Percentiles rank a stretch among this genome's conserved stretches.
Conservation (phyloP, 2,797 vertebrate species). For the Aselliscus stoliczkanus region DNA sequence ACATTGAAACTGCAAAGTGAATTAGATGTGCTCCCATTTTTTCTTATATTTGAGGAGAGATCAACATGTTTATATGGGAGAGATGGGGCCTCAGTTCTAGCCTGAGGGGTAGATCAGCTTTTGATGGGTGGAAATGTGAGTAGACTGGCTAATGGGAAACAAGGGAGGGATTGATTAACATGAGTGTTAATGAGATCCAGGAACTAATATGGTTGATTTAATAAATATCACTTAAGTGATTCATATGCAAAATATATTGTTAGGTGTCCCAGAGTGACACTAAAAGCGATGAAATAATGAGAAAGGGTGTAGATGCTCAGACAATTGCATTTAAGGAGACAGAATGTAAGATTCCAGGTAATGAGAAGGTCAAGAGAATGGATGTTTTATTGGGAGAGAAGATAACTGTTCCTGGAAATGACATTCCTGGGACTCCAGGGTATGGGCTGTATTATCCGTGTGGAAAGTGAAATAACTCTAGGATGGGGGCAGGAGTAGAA, state of each 20-base stretch:
- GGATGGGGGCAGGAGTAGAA: neutral
- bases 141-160: neutral
- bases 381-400: neutral
- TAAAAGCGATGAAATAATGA: neutral
- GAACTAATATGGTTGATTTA: neutral
- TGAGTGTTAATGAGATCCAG: neutral
- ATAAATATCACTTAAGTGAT: neutral
- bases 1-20: slow-evolving; percentile 65
- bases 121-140: neutral
- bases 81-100: neutral
- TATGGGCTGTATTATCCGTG: neutral
- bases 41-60: neutral
- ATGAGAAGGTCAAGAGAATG: neutral
- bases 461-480: slow-evolving; percentile 26
- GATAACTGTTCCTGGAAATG: neutral
- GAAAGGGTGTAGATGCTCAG: neutral
- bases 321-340: neutral
- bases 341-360: slow-evolving; percentile 1
- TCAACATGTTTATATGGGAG: neutral
- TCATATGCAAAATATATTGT: neutral
- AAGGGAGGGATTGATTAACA: neutral
- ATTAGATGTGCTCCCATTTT: slow-evolving; percentile 14
- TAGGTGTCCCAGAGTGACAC: neutral
- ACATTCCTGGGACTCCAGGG: neutral
- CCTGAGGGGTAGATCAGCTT: neutral